Conservation (phyloP, 1,140 invertebrate species). For the Drosophila insularis region DNA sequence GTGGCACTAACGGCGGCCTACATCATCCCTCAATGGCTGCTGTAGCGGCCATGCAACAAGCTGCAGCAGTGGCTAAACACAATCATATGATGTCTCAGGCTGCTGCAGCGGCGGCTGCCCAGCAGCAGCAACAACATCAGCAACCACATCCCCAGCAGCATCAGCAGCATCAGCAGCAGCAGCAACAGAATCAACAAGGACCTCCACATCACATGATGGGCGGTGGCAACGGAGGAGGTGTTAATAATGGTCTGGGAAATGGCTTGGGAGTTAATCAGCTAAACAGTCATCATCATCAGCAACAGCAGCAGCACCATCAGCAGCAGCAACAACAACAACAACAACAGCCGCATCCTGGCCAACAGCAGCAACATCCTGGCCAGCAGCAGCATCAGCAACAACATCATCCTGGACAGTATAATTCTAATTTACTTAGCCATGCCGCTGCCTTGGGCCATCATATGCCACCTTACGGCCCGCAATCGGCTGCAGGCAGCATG, state of each 20-base stretch:
- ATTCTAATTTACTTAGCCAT: conserved; percentile 76
- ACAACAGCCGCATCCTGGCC: conserved; percentile 57
- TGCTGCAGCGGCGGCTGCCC: conserved; percentile 67
- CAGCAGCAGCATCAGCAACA: conserved; percentile 64
- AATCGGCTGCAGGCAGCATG: conserved; percentile 57
- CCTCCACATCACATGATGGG: conserved; percentile 72
- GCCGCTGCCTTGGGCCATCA: conserved; percentile 69
- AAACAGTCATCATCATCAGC: conserved; percentile 51
- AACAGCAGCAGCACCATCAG: conserved; percentile 51
- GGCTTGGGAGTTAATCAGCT: conserved; percentile 45
- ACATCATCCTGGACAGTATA: conserved; percentile 71
- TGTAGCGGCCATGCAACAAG: conserved; percentile 79
- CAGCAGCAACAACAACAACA: conserved; percentile 62
- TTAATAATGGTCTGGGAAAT: conserved; percentile 58
- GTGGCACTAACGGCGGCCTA: conserved; percentile 71
- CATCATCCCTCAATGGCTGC: conserved; percentile 77
- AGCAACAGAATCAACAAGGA: conserved; percentile 62
- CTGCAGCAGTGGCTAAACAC: conserved; percentile 75
- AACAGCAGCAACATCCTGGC: conserved; percentile 33
- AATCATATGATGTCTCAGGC: conserved; percentile 81
- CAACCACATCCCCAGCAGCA: conserved; percentile 61
- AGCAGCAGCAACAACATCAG: conserved; percentile 67
- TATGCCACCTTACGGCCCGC: conserved; percentile 60
- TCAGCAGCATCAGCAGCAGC: conserved; percentile 64
- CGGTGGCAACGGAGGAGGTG: conserved; percentile 46